Conservation (phyloP, 2,797 vertebrate genomes). For the Meda fulgida region DNA sequence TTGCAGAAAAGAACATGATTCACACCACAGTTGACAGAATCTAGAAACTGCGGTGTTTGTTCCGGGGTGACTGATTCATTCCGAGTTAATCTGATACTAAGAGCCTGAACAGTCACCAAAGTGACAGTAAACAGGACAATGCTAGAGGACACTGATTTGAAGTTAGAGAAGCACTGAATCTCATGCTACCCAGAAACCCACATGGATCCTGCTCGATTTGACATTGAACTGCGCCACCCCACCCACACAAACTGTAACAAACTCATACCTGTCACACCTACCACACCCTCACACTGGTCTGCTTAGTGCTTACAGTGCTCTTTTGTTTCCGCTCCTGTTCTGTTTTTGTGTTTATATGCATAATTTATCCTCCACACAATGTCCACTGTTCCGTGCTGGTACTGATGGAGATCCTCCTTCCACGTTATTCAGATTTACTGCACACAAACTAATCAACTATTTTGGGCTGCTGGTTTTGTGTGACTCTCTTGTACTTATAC, state of each 20-base stretch:
- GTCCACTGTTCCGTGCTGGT: slow-evolving; percentile 8
- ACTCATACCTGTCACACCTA: not conserved
- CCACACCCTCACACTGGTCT: slow-evolving; percentile 13
- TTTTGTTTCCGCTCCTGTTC: not conserved
- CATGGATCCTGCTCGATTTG: not conserved
- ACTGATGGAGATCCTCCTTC: slow-evolving; percentile 4
- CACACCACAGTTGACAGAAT: not conserved
- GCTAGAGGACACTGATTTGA: not conserved
- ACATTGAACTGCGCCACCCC: not conserved
- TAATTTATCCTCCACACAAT: not conserved
- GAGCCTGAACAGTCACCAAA: slow-evolving; percentile 14
- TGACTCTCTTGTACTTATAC: not conserved
- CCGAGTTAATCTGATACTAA: not conserved
- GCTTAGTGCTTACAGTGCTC: not conserved
- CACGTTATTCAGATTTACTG: not conserved
- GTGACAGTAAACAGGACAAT: slow-evolving; percentile 22
- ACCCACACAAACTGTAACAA: not conserved
- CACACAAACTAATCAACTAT: not conserved
- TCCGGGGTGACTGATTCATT: not conserved
- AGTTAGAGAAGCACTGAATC: not conserved
- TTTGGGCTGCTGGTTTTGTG: not conserved
- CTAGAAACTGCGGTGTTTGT: slow-evolving; percentile 1
- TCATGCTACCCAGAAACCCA: not conserved
- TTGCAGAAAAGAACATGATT: slow-evolving; percentile 1
- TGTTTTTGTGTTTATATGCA: not conserved